phyloP scores from a whole-genome alignment of 2,888 invertebrate genomes.

The Apotomis betuletana region DNA sequence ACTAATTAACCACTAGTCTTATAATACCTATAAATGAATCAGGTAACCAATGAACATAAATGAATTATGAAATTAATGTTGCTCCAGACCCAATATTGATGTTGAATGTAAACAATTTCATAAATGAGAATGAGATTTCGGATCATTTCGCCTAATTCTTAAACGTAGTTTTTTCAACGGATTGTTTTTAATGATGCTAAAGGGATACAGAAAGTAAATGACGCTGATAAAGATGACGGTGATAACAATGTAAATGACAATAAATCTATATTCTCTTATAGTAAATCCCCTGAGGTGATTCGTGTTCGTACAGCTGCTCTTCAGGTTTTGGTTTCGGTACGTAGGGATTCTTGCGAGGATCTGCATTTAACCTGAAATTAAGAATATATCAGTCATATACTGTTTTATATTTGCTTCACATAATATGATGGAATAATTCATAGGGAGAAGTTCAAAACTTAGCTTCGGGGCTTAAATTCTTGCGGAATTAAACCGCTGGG shows the following conservation, averaged over 20 bases:
- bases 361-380: conserved; percentile 87
- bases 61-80: no score
- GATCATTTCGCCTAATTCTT: no score
- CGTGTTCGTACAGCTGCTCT: conserved; percentile 61
- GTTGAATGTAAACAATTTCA: no score
- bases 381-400: neutral
- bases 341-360: conserved; percentile 91
- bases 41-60: neutral
- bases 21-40: conserved; percentile 1
- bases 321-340: conserved; percentile 88
- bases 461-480: neutral
- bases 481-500: neutral
- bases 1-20: conserved; percentile 11
- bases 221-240: neutral
- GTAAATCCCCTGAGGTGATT: conserved; percentile 45
- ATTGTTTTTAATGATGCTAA: neutral
- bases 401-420: no score
- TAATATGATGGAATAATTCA: no score
- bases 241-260: neutral
- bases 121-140: no score
- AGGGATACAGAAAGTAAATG: neutral
- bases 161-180: no score
- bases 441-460: no score
- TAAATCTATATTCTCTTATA: conserved; percentile 40
- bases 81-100: no score